Evolutionary conservation across 2,797 vertebrate genomes (phyloP).

Genomic region (Perodicticus potto): DNA sequence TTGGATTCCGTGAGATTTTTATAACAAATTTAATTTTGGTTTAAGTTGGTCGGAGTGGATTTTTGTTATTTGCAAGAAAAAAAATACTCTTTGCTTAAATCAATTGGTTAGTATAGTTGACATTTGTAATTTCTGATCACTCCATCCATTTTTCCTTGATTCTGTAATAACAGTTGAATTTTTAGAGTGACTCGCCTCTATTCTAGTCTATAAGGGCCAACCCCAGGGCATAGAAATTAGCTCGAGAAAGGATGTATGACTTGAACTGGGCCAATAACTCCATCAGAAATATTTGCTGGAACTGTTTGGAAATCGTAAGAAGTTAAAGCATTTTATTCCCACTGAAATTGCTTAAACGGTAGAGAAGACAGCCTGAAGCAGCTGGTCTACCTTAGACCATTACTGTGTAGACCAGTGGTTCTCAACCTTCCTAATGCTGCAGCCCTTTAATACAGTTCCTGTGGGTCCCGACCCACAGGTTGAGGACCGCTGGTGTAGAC

Average conservation of each 20-base stretch:
- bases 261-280: background rate
- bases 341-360: background rate
- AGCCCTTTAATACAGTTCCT: too few relatives aligned
- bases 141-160: background rate
- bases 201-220: background rate
- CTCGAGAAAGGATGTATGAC: background rate
- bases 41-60: background rate
- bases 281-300: background rate
- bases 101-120: background rate
- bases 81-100: background rate
- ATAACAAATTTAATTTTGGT: background rate
- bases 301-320: background rate
- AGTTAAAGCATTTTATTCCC: background rate
- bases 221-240: background rate
- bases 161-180: background rate
- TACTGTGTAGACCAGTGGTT: too few relatives aligned
- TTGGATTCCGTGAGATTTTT: background rate
- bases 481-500: too few relatives aligned
- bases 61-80: slow-evolving; percentile 6
- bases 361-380: background rate
- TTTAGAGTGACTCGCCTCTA: background rate
- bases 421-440: too few relatives aligned
- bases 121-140: background rate
- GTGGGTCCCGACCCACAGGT: too few relatives aligned
- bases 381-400: too few relatives aligned